phyloP scores from a whole-genome alignment of 2,113 vertebrate genomes.

The Natator depressus region DNA sequence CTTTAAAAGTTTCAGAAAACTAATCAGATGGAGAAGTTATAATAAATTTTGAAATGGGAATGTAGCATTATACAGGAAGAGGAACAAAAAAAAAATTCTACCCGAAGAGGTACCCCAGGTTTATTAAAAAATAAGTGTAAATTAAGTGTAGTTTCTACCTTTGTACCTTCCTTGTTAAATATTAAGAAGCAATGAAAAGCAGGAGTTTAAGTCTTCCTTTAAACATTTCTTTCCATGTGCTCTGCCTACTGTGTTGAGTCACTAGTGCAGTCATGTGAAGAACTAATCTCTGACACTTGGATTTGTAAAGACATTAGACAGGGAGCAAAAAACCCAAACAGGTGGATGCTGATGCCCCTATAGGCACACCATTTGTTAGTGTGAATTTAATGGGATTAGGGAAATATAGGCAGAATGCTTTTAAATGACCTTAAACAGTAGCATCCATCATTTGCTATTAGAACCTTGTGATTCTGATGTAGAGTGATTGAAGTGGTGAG shows the following conservation, averaged over 20 bases:
- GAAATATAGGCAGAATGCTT: neutral
- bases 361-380: neutral
- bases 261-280: neutral
- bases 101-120: neutral
- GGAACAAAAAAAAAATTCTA: neutral
- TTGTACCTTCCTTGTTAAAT: neutral
- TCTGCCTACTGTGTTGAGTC: neutral
- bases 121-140: neutral
- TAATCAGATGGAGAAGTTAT: neutral
- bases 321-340: neutral
- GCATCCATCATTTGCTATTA: neutral
- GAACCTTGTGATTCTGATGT: neutral
- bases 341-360: neutral
- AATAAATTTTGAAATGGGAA: neutral
- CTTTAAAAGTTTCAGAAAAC: neutral
- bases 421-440: neutral
- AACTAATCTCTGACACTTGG: neutral
- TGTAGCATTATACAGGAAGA: neutral
- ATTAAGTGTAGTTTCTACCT: neutral
- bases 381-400: neutral
- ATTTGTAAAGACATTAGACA: neutral
- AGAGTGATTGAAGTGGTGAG: neutral
- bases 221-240: neutral
- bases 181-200: neutral
- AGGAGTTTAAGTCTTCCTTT: neutral